A percentile compares a stretch with the other conserved stretches of the same genome.
Evolutionary conservation across 2,797 vertebrate genomes (phyloP).

Genomic region (Echeneis naucrates): DNA sequence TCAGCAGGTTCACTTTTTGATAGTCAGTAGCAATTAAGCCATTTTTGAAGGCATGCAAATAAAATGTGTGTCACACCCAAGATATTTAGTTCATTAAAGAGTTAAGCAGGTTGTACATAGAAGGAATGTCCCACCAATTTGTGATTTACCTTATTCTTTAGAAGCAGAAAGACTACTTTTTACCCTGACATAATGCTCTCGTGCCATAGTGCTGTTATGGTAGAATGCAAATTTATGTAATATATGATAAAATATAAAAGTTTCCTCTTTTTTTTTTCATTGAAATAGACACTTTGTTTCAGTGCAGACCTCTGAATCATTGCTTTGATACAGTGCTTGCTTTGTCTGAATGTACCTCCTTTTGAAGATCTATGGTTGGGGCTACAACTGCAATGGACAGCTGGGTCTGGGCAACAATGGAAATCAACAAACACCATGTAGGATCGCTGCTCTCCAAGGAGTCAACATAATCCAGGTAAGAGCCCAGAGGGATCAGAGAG

Average conservation of each 20-base stretch:
- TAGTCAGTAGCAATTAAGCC: background rate
- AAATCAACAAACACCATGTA: slow-evolving; percentile 95
- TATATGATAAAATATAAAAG: background rate
- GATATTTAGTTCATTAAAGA: background rate
- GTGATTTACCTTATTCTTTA: background rate
- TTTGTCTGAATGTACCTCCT: slow-evolving; percentile 2
- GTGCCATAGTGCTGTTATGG: too few species aligned
- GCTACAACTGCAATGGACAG: slow-evolving; percentile 98
- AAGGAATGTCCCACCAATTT: background rate
- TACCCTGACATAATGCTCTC: background rate
- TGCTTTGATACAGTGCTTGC: background rate
- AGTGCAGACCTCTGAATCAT: background rate
- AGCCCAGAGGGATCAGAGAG: background rate
- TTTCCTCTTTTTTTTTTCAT: background rate
- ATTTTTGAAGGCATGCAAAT: background rate
- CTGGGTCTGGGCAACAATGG: slow-evolving; percentile 95
- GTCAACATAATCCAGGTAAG: slow-evolving; percentile 91
- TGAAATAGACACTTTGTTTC: background rate
- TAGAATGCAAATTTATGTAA: too few species aligned
- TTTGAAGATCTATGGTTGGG: slow-evolving; percentile 95
- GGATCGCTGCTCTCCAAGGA: slow-evolving; percentile 94
- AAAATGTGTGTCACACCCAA: background rate
- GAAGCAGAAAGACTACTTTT: background rate
- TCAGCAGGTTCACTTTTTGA: background rate
- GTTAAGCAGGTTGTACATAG: background rate